Evolutionary conservation across 2,888 invertebrate genomes (phyloP).

Genomic region (Operophtera brumata): DNA sequence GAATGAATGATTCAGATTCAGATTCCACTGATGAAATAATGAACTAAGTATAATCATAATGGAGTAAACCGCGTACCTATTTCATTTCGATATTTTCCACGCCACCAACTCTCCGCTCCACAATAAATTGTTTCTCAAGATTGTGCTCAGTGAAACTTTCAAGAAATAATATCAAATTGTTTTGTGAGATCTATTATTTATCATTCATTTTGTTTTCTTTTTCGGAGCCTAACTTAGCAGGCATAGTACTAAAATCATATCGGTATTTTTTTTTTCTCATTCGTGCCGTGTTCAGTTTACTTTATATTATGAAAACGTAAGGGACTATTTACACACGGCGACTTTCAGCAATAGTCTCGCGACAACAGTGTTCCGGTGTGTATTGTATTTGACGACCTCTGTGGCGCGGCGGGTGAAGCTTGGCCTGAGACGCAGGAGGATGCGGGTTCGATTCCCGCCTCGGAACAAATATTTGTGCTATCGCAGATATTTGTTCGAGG

Average conservation of each 20-base stretch:
- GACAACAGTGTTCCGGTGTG: no score
- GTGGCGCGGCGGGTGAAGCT: no score
- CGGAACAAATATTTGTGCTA: no score
- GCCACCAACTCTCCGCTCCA: conserved; percentile 22
- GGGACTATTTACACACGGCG: no score
- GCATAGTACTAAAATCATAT: conserved; percentile 9
- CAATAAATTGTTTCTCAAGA: conserved; percentile 31
- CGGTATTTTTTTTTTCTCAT: not conserved
- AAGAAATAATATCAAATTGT: conserved; percentile 25
- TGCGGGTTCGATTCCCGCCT: no score
- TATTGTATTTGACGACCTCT: no score
- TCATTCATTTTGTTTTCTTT: conserved; percentile 15
- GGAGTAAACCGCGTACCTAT: conserved; percentile 17
- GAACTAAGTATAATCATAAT: conserved; percentile 16
- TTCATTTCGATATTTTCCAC: conserved; percentile 32
- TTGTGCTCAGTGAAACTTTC: conserved; percentile 29
- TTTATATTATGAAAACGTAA: not conserved
- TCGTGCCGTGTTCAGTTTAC: conserved; percentile 6
- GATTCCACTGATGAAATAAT: conserved; percentile 16
- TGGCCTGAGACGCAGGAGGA: no score
- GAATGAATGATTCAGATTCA: no score
- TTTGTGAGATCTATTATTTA: conserved; percentile 19
- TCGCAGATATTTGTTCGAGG: no score
- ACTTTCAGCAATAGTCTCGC: no score
- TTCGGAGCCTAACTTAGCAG: conserved; percentile 4